phyloP scores from a whole-genome alignment of 2,888 invertebrate genomes.

The Drosophila neonasuta region DNA sequence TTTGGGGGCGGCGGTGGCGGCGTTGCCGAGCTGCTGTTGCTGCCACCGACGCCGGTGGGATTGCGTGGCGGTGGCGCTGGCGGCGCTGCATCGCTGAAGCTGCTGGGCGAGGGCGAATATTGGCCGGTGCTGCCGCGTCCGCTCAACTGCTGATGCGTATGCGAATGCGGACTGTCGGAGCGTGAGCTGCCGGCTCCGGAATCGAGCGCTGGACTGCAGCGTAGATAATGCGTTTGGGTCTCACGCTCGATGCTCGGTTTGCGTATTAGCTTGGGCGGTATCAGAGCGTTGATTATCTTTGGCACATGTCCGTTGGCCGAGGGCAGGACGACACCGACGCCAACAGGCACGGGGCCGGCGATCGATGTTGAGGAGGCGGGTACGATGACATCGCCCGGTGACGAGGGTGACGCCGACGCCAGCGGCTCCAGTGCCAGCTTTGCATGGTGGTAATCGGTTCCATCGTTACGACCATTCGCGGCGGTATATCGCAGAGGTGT shows the following conservation, averaged over 20 bases:
- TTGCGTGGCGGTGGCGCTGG: conserved; percentile 88
- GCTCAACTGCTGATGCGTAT: conserved; percentile 87
- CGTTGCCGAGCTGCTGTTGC: conserved; percentile 77
- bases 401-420: conserved; percentile 76
- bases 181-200: conserved; percentile 94
- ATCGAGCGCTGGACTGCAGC: conserved; percentile 93
- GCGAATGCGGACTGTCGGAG: conserved; percentile 93
- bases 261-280: conserved; percentile 89
- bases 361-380: conserved; percentile 56
- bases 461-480: conserved; percentile 79
- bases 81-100: conserved; percentile 86
- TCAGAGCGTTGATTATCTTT: conserved; percentile 83
- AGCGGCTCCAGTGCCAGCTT: conserved; percentile 80
- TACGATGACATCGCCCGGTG: conserved; percentile 64
- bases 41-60: conserved; percentile 84
- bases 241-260: conserved; percentile 95
- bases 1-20: conserved; percentile 86
- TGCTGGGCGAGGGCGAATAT: conserved; percentile 84
- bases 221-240: conserved; percentile 86
- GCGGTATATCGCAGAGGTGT: conserved; percentile 79
- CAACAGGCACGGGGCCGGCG: conserved; percentile 51
- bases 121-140: conserved; percentile 82
- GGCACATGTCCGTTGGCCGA: conserved; percentile 81
- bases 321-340: conserved; percentile 56
- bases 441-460: conserved; percentile 79